Evolutionary conservation across 2,888 invertebrate species (phyloP).

Genomic region (Oasisia sp.): DNA sequence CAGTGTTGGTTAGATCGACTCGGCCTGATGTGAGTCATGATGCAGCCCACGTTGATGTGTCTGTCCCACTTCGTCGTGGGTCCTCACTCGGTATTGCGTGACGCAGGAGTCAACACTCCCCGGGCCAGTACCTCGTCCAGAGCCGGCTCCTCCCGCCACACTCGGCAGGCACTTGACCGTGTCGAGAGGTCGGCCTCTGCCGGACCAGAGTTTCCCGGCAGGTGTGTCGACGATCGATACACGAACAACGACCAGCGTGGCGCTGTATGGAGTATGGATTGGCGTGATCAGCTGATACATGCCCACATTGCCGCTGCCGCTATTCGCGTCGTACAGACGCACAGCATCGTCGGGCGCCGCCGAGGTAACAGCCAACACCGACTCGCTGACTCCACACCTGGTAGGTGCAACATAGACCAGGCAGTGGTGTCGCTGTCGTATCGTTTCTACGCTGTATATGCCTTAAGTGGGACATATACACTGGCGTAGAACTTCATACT

Average conservation of each 20-base stretch:
- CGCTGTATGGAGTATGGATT: background rate
- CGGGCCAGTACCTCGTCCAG: background rate
- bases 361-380: background rate
- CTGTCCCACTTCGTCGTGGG: background rate
- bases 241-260: background rate
- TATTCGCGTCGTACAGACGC: background rate
- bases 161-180: background rate
- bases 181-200: background rate
- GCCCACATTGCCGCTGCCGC: background rate
- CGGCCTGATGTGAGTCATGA: background rate
- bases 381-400: background rate
- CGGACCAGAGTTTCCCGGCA: background rate
- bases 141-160: background rate
- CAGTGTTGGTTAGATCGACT: background rate
- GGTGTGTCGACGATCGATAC: slow-evolving; percentile 10
- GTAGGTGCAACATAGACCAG: background rate
- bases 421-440: background rate
- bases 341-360: background rate
- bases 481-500: background rate
- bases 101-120: background rate
- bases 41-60: background rate
- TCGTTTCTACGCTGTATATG: background rate
- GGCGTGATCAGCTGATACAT: background rate
- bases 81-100: background rate
- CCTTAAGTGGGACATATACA: background rate